These are phyloP conservation scores for Macropodus opercularis DNA, from an alignment of 2,797 vertebrate species.

Conservation along the genomic window DNA sequence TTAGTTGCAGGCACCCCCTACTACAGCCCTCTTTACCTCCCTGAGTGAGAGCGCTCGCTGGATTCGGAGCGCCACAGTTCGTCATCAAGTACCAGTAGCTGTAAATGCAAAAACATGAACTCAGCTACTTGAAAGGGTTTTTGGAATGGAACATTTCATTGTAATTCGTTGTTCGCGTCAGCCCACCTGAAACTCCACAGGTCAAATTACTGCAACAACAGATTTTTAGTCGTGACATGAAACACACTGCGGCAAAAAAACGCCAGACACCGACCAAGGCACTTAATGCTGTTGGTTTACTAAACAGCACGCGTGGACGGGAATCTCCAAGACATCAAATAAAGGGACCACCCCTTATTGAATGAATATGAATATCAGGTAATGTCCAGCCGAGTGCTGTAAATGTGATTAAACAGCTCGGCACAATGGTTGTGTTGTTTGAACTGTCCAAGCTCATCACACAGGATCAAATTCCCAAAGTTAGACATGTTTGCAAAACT, in stretches of 20 bases:
- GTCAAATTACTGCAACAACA: neutral
- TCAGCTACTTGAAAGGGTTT: neutral
- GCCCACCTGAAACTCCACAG: neutral
- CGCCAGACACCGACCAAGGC: neutral
- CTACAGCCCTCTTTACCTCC: conserved; percentile 17
- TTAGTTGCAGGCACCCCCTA: conserved; percentile 11
- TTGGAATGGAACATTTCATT: neutral
- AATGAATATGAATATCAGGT: too few species aligned
- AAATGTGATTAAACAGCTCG: too few species aligned
- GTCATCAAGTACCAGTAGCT: neutral
- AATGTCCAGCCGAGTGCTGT: too few species aligned
- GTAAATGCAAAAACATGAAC: neutral
- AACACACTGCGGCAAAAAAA: neutral
- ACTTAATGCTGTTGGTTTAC: too few species aligned
- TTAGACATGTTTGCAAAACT: too few species aligned
- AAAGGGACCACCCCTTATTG: too few species aligned
- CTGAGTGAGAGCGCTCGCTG: conserved; percentile 24
- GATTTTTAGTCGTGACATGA: neutral
- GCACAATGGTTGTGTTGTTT: too few species aligned
- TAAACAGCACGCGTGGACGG: too few species aligned
- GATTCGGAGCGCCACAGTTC: conserved; percentile 1
- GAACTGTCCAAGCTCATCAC: too few species aligned
- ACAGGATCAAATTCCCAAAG: too few species aligned
- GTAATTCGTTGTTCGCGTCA: neutral
- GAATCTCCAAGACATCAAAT: too few species aligned